These are phyloP conservation scores for Lasioglossum leucozonium DNA, from an alignment of 2,888 invertebrate species.

Conservation along the genomic window DNA sequence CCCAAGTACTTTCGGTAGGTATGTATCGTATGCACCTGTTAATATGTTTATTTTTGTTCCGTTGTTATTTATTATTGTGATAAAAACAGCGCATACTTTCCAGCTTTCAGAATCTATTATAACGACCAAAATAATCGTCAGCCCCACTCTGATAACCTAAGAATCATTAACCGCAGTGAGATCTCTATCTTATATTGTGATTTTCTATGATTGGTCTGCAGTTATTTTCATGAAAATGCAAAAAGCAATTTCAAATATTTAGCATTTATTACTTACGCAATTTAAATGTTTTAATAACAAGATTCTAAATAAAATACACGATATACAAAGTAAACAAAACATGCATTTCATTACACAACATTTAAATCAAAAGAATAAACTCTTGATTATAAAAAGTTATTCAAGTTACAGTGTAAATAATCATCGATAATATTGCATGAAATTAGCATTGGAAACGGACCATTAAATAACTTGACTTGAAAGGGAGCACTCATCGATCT, in stretches of 20 bases:
- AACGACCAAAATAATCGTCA: background rate
- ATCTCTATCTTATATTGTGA: background rate
- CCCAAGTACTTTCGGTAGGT: background rate
- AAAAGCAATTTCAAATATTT: background rate
- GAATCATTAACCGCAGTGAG: background rate
- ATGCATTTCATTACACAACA: background rate
- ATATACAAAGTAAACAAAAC: background rate
- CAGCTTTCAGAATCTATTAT: background rate
- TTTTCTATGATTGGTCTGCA: background rate
- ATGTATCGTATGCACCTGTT: background rate
- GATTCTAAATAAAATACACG: background rate
- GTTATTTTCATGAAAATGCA: conserved; percentile 4
- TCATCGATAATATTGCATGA: background rate
- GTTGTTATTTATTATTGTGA: background rate
- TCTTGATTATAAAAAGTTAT: background rate
- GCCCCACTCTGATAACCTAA: background rate
- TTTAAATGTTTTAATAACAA: background rate
- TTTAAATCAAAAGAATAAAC: background rate
- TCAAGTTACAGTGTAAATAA: background rate
- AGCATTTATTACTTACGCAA: background rate
- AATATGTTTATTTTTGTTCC: conserved; percentile 12
- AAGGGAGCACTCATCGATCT: background rate
- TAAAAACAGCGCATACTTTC: conserved; percentile 1
- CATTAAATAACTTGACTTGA: background rate
- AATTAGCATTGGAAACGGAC: background rate